Evolutionary conservation across 2,888 invertebrate species (phyloP).

Genomic region (Conchocele bisecta): DNA sequence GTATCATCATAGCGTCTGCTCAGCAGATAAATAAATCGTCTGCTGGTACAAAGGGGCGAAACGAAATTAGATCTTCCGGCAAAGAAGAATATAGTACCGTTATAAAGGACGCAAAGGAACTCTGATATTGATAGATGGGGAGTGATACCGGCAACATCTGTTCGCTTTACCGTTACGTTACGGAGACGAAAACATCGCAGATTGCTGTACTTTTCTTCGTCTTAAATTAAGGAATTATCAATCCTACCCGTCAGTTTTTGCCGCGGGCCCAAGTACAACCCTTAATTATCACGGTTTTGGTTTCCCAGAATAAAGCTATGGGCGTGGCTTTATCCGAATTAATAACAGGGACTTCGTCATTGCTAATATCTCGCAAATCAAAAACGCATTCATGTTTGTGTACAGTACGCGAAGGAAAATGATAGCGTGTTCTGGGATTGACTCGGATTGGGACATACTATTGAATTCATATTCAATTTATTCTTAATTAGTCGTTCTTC

Average conservation of each 20-base stretch:
- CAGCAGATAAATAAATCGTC: no score
- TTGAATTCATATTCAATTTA: constrained; percentile 63
- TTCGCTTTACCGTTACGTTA: constrained; percentile 37
- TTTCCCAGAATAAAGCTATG: constrained; percentile 56
- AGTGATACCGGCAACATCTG: constrained; percentile 35
- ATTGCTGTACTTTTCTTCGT: constrained; percentile 9
- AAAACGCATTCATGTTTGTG: constrained; percentile 41
- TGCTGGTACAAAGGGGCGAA: no score
- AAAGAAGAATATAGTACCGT: no score
- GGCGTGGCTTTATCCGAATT: constrained; percentile 34
- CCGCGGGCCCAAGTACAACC: constrained; percentile 40
- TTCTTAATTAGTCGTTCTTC: constrained; percentile 45
- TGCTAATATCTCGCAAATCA: constrained; percentile 56
- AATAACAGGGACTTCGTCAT: constrained; percentile 47
- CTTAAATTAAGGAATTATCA: constrained; percentile 54
- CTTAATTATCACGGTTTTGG: constrained; percentile 62
- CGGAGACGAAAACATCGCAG: constrained; percentile 4
- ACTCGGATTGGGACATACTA: constrained; percentile 9
- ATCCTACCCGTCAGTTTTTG: constrained; percentile 25
- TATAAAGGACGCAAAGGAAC: no score
- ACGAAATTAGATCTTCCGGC: not conserved
- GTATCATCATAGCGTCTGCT: no score
- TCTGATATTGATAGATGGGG: constrained; percentile 49
- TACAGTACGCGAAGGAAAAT: constrained; percentile 28
- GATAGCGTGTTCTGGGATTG: not conserved